A percentile compares a stretch with the other conserved stretches of the same genome.
phyloP scores from a whole-genome alignment of 1,140 invertebrate genomes.

The Solenopsis fugax region DNA sequence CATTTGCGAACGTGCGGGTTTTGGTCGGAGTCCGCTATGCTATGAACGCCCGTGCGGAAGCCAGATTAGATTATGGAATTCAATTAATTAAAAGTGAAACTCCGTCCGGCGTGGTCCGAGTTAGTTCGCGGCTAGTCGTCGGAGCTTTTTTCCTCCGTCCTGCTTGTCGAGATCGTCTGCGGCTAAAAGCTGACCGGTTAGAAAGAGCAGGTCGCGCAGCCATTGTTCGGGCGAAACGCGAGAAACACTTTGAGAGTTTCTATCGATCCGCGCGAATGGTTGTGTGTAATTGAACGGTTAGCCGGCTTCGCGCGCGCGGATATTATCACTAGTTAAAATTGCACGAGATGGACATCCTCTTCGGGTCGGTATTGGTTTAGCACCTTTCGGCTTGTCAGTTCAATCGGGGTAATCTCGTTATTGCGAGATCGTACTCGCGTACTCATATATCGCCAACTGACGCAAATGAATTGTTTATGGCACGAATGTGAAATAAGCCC shows the following conservation, averaged over 20 bases:
- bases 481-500: slow-evolving; percentile 45
- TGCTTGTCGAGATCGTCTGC: slow-evolving; percentile 41
- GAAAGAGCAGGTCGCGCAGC: background rate
- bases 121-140: slow-evolving; percentile 31
- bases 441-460: slow-evolving; percentile 37
- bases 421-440: background rate
- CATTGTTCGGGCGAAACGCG: slow-evolving; percentile 19
- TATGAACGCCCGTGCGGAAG: slow-evolving; percentile 1
- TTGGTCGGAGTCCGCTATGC: slow-evolving; percentile 16
- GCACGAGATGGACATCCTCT: slow-evolving; percentile 34
- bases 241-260: slow-evolving; percentile 24
- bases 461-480: slow-evolving; percentile 48
- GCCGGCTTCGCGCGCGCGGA: background rate
- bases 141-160: slow-evolving; percentile 26
- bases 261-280: slow-evolving; percentile 26
- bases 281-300: slow-evolving; percentile 31
- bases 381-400: slow-evolving; percentile 40
- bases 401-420: slow-evolving; percentile 43
- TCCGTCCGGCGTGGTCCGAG: slow-evolving; percentile 37
- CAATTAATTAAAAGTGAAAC: slow-evolving; percentile 68
- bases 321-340: slow-evolving; percentile 57
- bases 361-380: slow-evolving; percentile 6
- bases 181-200: slow-evolving; percentile 42
- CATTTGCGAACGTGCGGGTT: slow-evolving; percentile 59
- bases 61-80: slow-evolving; percentile 66